Evolutionary conservation across 2,888 invertebrate genomes (phyloP), one percentile per base, ranked within the genome.

Genomic region (Drosophila neotestacea): DNA sequence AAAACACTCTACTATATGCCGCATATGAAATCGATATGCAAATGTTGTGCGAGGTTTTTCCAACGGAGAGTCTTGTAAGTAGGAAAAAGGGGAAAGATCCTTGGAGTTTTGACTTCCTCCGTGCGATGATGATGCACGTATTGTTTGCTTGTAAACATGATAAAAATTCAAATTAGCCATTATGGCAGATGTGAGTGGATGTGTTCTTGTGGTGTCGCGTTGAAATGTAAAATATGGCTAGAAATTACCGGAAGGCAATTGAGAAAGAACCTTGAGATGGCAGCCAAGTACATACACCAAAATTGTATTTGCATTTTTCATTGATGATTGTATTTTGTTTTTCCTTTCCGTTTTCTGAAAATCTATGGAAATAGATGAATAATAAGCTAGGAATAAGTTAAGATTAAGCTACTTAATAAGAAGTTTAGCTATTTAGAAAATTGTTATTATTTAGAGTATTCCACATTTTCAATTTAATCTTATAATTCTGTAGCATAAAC

Each of bases 141-240:
- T 85, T 85, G 85, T 85, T 85, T 82, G 88, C 85, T 85, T 85
- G 85, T 88, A 85, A 86, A 88, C 85, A 88, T 85, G 85, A 88
- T 86, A 86, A 86, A 88, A 86, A 86, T 86, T 86, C 83, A 86
- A 86, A 86, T 86, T 86, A 86, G 85, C 88, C 87, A 84, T 85
- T 86, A 85, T 81, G 79, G 73, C 72, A 77, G 75, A 68, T 38
- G 50, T 41, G 30, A 59, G 11, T 55, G 68, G 52, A 36, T 50
- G 65, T 41, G 52, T 52, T 9, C 39, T 44, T 59, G 44, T 68
- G 47, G 42, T 73, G 69, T 63, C 77, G 68, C 64, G 87, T 76
- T 82, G 78, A 87, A 85, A 80, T 78, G 78, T 80, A 77, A 85
- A 85, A 87, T 87, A 80, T 77, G 85, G 75, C 77, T 72, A 68